These are phyloP conservation scores for Machimus atricapillus DNA, from an alignment of 2,888 invertebrate species.

Conservation along the genomic window DNA sequence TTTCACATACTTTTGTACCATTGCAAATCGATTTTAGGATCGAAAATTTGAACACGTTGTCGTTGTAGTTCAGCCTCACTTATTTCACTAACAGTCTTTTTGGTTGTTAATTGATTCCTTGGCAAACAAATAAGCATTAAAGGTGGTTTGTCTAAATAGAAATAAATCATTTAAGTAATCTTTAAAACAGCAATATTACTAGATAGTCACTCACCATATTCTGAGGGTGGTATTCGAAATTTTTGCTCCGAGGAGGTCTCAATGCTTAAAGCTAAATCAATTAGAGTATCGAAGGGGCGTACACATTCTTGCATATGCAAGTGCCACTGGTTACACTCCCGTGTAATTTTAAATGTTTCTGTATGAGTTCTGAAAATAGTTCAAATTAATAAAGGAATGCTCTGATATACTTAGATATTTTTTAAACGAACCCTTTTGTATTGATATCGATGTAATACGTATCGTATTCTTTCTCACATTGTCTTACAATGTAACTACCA, in stretches of 20 bases:
- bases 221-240: slow-evolving; percentile 78
- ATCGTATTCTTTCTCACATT: slow-evolving; percentile 81
- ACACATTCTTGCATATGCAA: slow-evolving; percentile 54
- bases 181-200: background rate
- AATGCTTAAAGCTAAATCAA: slow-evolving; percentile 57
- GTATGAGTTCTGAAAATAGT: slow-evolving; percentile 66
- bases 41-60: slow-evolving; percentile 59
- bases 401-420: background rate
- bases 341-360: slow-evolving; percentile 72
- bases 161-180: slow-evolving; percentile 40
- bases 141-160: slow-evolving; percentile 55
- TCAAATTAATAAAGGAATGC: background rate
- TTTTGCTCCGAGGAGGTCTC: slow-evolving; percentile 54
- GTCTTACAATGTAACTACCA: slow-evolving; percentile 82
- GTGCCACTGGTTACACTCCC: slow-evolving; percentile 54
- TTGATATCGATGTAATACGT: slow-evolving; percentile 84
- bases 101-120: slow-evolving; percentile 57
- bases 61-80: slow-evolving; percentile 58
- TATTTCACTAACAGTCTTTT: slow-evolving; percentile 59
- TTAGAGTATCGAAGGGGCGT: slow-evolving; percentile 53
- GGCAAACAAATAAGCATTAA: slow-evolving; percentile 59
- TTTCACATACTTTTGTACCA: slow-evolving; percentile 58
- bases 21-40: slow-evolving; percentile 58
- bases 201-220: slow-evolving; percentile 72
- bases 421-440: slow-evolving; percentile 68